Conservation (phyloP, 1,140 invertebrate genomes). For the Aphelenchoides besseyi region DNA sequence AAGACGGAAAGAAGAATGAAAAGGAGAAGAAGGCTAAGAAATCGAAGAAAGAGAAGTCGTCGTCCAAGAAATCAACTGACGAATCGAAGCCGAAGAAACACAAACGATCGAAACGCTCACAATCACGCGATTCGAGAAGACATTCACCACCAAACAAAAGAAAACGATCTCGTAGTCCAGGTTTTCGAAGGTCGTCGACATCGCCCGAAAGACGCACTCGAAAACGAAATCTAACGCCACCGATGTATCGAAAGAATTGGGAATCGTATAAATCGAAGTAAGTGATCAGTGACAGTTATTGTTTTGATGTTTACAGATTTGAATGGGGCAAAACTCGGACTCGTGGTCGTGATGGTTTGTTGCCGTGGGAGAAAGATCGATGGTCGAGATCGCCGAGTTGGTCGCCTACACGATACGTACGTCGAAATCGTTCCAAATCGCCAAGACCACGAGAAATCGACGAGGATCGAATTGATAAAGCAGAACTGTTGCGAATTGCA, state of each 20-base stretch:
- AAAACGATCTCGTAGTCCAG: not conserved
- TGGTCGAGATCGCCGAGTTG: not conserved
- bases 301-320: not conserved
- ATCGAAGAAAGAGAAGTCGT: not conserved
- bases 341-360: not conserved
- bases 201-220: not conserved
- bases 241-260: not conserved
- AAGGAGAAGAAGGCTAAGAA: slow-evolving; percentile 12
- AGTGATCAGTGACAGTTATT: no score
- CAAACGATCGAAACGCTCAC: slow-evolving; percentile 6
- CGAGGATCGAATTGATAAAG: slow-evolving; percentile 2
- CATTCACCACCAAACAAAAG: no score
- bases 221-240: not conserved
- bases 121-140: not conserved
- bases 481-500: slow-evolving; percentile 9
- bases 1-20: no score
- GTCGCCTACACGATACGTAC: slow-evolving; percentile 1
- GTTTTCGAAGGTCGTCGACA: not conserved
- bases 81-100: not conserved
- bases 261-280: not conserved
- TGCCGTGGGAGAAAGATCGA: not conserved
- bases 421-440: not conserved
- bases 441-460: slow-evolving; percentile 8
- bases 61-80: not conserved
- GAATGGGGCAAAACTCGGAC: not conserved